phyloP scores from a whole-genome alignment of 2,113 vertebrate species.

The Mugil cephalus region DNA sequence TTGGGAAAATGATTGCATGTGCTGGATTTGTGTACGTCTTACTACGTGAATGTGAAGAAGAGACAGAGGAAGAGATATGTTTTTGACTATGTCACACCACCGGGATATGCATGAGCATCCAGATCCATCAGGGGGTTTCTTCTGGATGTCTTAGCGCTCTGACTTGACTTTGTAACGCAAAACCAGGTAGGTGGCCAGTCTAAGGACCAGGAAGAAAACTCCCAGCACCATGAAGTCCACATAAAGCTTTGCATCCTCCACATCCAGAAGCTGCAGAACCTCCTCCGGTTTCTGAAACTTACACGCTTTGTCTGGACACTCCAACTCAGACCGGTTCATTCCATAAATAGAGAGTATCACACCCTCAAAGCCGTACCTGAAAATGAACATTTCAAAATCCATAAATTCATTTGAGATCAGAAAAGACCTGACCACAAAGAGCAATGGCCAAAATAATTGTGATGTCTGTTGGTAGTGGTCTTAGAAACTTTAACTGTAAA shows the following conservation, averaged over 20 bases:
- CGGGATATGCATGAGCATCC: slow-evolving; percentile 31
- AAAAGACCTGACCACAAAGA: background rate
- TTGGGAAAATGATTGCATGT: slow-evolving; percentile 46
- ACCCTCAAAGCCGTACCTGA: slow-evolving; percentile 97
- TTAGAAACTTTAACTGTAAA: background rate
- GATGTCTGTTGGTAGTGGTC: no score
- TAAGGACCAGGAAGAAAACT: slow-evolving; percentile 92
- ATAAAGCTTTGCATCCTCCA: slow-evolving; percentile 96
- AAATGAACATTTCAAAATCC: background rate
- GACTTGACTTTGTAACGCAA: slow-evolving; percentile 97
- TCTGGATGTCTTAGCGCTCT: slow-evolving; percentile 86
- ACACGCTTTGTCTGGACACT: slow-evolving; percentile 88
- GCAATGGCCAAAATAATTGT: background rate
- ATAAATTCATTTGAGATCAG: background rate
- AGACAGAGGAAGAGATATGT: slow-evolving; percentile 41
- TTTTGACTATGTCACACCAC: slow-evolving; percentile 58
- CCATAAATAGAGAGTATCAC: slow-evolving; percentile 97
- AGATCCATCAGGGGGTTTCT: slow-evolving; percentile 18
- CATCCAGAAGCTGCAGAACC: slow-evolving; percentile 92
- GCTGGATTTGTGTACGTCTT: slow-evolving; percentile 33
- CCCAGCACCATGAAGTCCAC: slow-evolving; percentile 96
- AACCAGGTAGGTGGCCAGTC: slow-evolving; percentile 94
- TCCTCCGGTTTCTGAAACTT: slow-evolving; percentile 93
- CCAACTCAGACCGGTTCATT: slow-evolving; percentile 93
- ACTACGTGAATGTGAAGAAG: slow-evolving; percentile 38